These are phyloP conservation scores for Protophormia terraenovae DNA, from an alignment of 2,888 invertebrate genomes.

Conservation along the genomic window DNA sequence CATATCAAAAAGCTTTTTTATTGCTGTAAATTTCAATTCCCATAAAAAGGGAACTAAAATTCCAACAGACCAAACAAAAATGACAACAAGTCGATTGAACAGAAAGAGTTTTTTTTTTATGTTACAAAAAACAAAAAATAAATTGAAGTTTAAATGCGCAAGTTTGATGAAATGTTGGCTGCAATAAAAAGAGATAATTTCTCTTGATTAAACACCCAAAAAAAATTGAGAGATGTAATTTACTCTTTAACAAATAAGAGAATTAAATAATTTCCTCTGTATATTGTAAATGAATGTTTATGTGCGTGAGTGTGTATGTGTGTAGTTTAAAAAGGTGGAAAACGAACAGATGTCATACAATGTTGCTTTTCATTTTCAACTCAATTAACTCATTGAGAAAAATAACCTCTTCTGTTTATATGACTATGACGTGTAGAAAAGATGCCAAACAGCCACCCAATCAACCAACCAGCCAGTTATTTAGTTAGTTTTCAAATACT, in stretches of 20 bases:
- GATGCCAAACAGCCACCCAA: background rate
- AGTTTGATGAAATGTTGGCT: slow-evolving; percentile 38
- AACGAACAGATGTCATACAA: slow-evolving; percentile 11
- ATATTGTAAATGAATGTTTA: background rate
- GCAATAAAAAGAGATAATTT: slow-evolving; percentile 26
- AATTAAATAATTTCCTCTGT: slow-evolving; percentile 33
- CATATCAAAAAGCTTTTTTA: slow-evolving; percentile 38
- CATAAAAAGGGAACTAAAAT: background rate
- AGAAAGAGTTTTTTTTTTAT: background rate
- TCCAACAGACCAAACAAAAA: background rate
- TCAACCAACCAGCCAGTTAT: too few species aligned
- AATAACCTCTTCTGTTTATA: background rate
- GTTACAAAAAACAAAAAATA: background rate
- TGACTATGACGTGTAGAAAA: background rate
- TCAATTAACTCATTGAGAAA: slow-evolving; percentile 64
- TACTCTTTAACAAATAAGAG: slow-evolving; percentile 40
- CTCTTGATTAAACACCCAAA: background rate
- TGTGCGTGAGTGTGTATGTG: background rate
- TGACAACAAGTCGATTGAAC: slow-evolving; percentile 38
- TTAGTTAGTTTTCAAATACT: slow-evolving; percentile 48
- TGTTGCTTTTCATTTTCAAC: slow-evolving; percentile 4
- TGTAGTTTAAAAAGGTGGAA: background rate
- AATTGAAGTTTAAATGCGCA: slow-evolving; percentile 21
- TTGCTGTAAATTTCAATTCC: background rate
- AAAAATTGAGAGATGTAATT: background rate